Percentiles rank a stretch among this genome's conserved stretches.
phyloP scores from a whole-genome alignment of 2,888 invertebrate genomes.

The Sceliomorpha sp. region DNA sequence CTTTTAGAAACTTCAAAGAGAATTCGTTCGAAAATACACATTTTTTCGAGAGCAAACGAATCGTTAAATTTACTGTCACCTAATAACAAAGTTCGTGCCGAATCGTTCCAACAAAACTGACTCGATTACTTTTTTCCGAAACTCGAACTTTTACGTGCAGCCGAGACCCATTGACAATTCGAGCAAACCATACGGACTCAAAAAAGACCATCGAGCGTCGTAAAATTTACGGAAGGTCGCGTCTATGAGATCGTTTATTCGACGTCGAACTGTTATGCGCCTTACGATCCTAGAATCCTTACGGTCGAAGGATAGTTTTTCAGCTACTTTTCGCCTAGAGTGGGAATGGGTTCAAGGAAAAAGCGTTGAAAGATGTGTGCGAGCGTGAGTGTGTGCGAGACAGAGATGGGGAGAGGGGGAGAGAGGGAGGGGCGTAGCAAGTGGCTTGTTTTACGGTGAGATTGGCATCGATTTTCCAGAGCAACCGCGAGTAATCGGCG shows the following conservation, averaged over 20 bases:
- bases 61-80: constrained; percentile 22
- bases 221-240: constrained; percentile 38
- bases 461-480: constrained; percentile 62
- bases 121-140: constrained; percentile 8
- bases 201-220: constrained; percentile 24
- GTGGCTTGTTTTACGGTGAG: constrained; percentile 59
- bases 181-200: constrained; percentile 32
- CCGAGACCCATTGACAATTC: constrained; percentile 38
- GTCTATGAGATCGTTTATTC: constrained; percentile 31
- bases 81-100: too few relatives aligned
- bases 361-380: constrained; percentile 37
- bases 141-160: constrained; percentile 31
- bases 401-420: neutral
- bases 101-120: neutral
- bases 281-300: constrained; percentile 40
- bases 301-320: too few relatives aligned
- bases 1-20: too few relatives aligned
- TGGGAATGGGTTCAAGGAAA: constrained; percentile 25
- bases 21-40: too few relatives aligned
- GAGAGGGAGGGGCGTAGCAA: constrained; percentile 2
- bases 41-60: constrained; percentile 9
- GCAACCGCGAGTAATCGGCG: constrained; percentile 50
- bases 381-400: neutral
- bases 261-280: constrained; percentile 24
- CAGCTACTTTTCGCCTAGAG: too few relatives aligned